Evolutionary conservation across 2,797 vertebrate genomes (phyloP).

Genomic region (Chiroxiphia lanceolata): DNA sequence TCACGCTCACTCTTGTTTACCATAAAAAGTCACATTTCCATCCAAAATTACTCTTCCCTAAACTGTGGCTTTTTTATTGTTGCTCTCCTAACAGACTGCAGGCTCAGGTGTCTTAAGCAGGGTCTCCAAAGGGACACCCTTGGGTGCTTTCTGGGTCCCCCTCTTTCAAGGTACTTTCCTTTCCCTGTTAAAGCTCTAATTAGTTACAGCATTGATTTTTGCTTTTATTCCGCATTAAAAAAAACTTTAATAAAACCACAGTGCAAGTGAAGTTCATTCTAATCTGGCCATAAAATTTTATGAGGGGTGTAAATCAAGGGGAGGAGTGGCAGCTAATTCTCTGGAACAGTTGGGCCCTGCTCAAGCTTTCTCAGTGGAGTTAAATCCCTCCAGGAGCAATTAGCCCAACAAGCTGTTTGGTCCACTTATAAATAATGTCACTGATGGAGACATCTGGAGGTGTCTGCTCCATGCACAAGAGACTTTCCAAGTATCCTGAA

Average conservation of each 20-base stretch:
- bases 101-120: not conserved
- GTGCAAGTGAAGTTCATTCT: conserved; percentile 71
- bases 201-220: not conserved
- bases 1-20: not conserved
- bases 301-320: conserved; percentile 40
- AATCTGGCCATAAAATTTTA: conserved; percentile 68
- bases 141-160: not conserved
- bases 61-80: not conserved
- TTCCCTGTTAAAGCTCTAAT: not conserved
- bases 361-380: conserved; percentile 20
- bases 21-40: not conserved
- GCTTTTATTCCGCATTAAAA: not conserved
- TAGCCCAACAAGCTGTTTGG: conserved; percentile 47
- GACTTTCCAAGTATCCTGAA: not conserved
- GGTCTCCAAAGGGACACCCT: not conserved
- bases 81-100: not conserved
- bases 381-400: conserved; percentile 59
- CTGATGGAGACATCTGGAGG: conserved; percentile 37
- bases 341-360: conserved; percentile 16
- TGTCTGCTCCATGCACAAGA: not conserved
- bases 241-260: not conserved
- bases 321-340: conserved; percentile 48
- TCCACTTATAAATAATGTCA: conserved; percentile 55
- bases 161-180: not conserved
- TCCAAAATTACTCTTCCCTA: not conserved